Base-by-base conservation (phyloP, 2,797 vertebrate species). In the Uromys caudimaculatus region DNA sequence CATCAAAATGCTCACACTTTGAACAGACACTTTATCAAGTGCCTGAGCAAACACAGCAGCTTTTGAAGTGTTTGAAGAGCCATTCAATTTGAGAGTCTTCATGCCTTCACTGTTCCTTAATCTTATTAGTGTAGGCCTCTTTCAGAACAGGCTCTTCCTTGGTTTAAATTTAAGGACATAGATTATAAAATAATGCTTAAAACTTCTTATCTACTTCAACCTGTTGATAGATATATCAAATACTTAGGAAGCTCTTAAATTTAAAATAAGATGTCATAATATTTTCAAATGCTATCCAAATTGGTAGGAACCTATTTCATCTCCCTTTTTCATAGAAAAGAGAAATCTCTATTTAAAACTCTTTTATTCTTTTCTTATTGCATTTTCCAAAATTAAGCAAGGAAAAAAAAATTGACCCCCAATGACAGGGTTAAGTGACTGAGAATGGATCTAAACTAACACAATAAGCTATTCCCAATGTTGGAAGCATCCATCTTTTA, bases 41-140 rank as follows among this genome's bases (percentile, higher is more conserved):
- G 79, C 6, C 93, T 98, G 82, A 97, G 76, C 96, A 98, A 98
- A 97, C 94, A 93, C 4, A 97, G 97, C 96, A 96, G 56, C 81
- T 95, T 93, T 95, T 97, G 97, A 97, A 97, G 97, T 97, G 97
- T 97, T 97, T 97, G 97, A 98, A 97, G 93, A 98, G 96, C 94
- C 91, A 96, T 97, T 97, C 97, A 96, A 78, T 98, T 98, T 84
- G 96, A 98, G 96, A 98, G 83, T 93, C 93, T 93, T 92, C 89
- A 67, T 94, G 95, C 56, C 69, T 95, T 98, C 69, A 62, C 86
- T 98, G 52, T 96, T 95, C 82, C 95, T 92, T 98, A 97, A 97
- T 98, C 94, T 94, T 98, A 60, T 97, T 98, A 98, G 86, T 83
- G 85, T 38, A 96, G 95, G 38, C 90, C 96, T 95, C 58, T 62